Percentiles rank a stretch among this genome's conserved stretches.
Conservation (phyloP, 2,888 invertebrate species). For the Seira sanloemensis region DNA sequence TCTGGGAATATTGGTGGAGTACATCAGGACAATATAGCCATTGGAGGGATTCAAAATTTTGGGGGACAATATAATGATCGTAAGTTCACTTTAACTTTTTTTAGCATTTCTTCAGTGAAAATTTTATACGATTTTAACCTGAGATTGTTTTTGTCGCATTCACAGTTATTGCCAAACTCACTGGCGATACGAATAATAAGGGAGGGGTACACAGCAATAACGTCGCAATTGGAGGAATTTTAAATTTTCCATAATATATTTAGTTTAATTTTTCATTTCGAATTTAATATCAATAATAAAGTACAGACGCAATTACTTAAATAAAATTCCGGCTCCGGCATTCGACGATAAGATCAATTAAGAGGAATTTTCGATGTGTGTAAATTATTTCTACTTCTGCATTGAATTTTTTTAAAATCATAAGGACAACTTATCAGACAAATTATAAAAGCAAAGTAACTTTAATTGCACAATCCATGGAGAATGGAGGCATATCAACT, state of each 20-base stretch:
- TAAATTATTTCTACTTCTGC: too few relatives aligned
- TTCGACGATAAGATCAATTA: too few relatives aligned
- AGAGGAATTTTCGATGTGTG: too few relatives aligned
- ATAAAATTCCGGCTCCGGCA: too few relatives aligned
- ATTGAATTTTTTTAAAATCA: too few relatives aligned
- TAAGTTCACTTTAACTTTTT: neutral
- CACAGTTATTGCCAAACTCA: slow-evolving; percentile 9
- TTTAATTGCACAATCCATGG: neutral
- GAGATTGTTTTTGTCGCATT: neutral
- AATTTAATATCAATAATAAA: too few relatives aligned
- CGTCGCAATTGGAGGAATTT: slow-evolving; percentile 20
- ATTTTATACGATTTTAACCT: neutral
- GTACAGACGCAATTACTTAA: too few relatives aligned
- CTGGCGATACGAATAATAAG: neutral
- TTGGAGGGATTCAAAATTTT: slow-evolving; percentile 34
- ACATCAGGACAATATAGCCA: slow-evolving; percentile 10
- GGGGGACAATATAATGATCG: slow-evolving; percentile 15
- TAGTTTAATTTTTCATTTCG: neutral
- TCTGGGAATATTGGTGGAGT: slow-evolving; percentile 6
- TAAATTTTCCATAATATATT: slow-evolving; percentile 74
- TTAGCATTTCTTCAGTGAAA: neutral
- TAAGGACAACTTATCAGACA: too few relatives aligned
- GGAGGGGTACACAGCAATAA: slow-evolving; percentile 21
- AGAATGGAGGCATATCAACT: neutral
- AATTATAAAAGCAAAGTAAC: neutral